phyloP scores from a whole-genome alignment of 1,140 invertebrate genomes.

The Bilobella aurantiaca region DNA sequence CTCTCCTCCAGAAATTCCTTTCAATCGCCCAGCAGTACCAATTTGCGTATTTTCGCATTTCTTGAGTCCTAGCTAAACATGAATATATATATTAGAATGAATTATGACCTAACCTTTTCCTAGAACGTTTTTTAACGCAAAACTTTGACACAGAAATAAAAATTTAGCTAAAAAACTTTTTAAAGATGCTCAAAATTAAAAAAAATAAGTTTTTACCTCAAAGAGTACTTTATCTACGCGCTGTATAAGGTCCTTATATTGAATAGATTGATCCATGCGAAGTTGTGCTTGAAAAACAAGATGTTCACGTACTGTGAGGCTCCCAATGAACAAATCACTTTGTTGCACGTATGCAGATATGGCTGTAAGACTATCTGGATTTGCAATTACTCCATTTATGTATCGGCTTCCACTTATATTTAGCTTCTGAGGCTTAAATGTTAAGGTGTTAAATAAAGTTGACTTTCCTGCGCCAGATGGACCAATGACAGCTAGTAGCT shows the following conservation, averaged over 20 bases:
- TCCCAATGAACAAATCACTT: slow-evolving; percentile 84
- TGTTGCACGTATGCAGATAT: slow-evolving; percentile 86
- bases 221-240: slow-evolving; percentile 81
- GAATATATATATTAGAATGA: no score
- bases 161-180: slow-evolving; percentile 8
- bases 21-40: slow-evolving; percentile 68
- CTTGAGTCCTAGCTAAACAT: slow-evolving; percentile 69
- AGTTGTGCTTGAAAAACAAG: slow-evolving; percentile 67
- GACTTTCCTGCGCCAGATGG: slow-evolving; percentile 72
- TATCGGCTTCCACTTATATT: slow-evolving; percentile 54
- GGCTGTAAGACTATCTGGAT: neutral
- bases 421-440: slow-evolving; percentile 59
- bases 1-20: slow-evolving; percentile 92
- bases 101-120: no score
- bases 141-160: slow-evolving; percentile 31
- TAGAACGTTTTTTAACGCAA: no score
- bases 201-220: slow-evolving; percentile 49
- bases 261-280: slow-evolving; percentile 75
- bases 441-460: slow-evolving; percentile 81
- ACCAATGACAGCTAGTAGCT: slow-evolving; percentile 49
- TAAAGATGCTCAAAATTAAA: no score
- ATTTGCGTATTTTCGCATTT: slow-evolving; percentile 83
- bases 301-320: slow-evolving; percentile 78
- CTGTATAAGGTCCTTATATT: slow-evolving; percentile 60
- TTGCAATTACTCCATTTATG: slow-evolving; percentile 14